Percentiles rank a stretch among this genome's conserved stretches.
Evolutionary conservation across 1,140 invertebrate genomes (phyloP).

Genomic region (Atta cephalotes): DNA sequence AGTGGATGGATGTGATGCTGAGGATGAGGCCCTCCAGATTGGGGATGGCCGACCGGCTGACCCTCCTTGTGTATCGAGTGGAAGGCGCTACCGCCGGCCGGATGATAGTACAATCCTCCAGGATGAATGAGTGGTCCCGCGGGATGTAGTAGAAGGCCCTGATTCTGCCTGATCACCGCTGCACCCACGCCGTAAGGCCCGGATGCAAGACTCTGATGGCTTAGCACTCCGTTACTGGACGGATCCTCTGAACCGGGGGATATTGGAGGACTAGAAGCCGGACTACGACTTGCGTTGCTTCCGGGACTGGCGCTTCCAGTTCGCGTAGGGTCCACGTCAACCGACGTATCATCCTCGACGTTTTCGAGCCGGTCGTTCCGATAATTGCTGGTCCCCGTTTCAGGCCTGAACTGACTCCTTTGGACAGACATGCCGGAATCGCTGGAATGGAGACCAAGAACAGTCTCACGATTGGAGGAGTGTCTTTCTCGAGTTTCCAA

Average conservation of each 20-base stretch:
- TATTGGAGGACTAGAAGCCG: constrained; percentile 82
- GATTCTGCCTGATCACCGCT: constrained; percentile 80
- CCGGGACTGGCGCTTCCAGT: constrained; percentile 83
- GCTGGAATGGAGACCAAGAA: constrained; percentile 49
- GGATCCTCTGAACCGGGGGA: constrained; percentile 84
- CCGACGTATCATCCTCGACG: constrained; percentile 75
- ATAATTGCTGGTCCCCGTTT: constrained; percentile 57
- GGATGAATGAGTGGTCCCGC: constrained; percentile 82
- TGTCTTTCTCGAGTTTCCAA: constrained; percentile 46
- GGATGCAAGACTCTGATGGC: constrained; percentile 67
- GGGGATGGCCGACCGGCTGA: constrained; percentile 80
- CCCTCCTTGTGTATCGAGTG: constrained; percentile 85
- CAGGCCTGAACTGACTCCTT: constrained; percentile 49
- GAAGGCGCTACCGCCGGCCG: constrained; percentile 83
- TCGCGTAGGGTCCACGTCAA: constrained; percentile 70
- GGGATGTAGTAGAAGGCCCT: constrained; percentile 81
- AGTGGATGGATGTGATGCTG: constrained; percentile 91
- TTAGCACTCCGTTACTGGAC: constrained; percentile 61
- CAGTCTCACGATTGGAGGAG: constrained; percentile 17
- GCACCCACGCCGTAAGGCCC: constrained; percentile 74
- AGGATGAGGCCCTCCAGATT: constrained; percentile 79
- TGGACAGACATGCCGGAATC: constrained; percentile 41
- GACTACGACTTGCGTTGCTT: constrained; percentile 82
- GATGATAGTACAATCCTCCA: constrained; percentile 83
- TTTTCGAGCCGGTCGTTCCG: constrained; percentile 71